A percentile compares a stretch with the other conserved stretches of the same genome.
Conservation (phyloP, 2,888 invertebrate genomes). For the Meteorus cinctellus region DNA sequence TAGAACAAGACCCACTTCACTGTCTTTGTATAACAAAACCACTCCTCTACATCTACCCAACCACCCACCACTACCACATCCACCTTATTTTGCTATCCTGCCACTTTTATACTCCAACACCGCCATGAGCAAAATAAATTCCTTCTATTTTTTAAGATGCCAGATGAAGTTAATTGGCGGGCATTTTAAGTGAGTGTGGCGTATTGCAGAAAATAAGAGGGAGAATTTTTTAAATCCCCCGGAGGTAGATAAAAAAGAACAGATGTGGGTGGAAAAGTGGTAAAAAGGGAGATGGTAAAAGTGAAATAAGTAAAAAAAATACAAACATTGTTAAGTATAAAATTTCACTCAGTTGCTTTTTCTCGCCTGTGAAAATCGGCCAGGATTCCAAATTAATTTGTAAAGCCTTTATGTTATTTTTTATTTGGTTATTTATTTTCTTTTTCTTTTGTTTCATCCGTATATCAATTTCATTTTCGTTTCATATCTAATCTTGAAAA, state of each 20-base stretch:
- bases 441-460: background rate
- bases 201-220: conserved; percentile 26
- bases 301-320: background rate
- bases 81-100: background rate
- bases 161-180: conserved; percentile 41
- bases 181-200: conserved; percentile 31
- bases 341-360: conserved; percentile 37
- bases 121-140: conserved; percentile 16
- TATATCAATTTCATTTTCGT: too few relatives aligned
- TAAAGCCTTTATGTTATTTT: conserved; percentile 2
- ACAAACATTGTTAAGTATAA: conserved; percentile 23
- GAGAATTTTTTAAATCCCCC: conserved; percentile 35
- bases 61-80: background rate
- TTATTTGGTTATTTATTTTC: background rate
- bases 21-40: conserved; percentile 2
- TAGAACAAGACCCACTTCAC: background rate
- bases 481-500: background rate
- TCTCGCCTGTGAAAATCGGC: conserved; percentile 35
- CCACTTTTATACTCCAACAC: background rate
- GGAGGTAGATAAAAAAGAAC: background rate
- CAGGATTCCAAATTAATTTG: conserved; percentile 34
- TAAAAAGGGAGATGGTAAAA: conserved; percentile 8
- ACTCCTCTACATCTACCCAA: background rate
- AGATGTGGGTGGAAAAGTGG: background rate
- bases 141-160: conserved; percentile 8